These are phyloP conservation scores for Clarias fuscus DNA, from an alignment of 2,797 vertebrate genomes.

Conservation along the genomic window DNA sequence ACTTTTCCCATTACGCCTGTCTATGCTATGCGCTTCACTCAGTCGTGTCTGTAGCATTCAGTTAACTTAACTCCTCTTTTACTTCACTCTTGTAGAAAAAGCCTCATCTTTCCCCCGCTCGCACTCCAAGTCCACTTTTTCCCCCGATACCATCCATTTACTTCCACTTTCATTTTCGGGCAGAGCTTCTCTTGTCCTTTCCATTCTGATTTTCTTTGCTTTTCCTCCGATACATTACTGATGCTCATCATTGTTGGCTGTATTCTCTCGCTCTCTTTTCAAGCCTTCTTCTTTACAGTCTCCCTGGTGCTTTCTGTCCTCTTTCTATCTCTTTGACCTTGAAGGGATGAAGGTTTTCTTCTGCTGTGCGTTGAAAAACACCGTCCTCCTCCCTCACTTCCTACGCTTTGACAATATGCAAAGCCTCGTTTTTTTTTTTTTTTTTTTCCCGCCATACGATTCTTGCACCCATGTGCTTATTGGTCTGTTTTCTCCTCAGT, in stretches of 20 bases:
- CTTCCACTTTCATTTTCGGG: conserved; percentile 54
- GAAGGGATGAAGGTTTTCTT: conserved; percentile 73
- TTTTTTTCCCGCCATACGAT: conserved; percentile 68
- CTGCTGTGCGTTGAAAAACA: conserved; percentile 68
- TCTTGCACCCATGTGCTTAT: conserved; percentile 46
- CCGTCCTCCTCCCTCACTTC: conserved; percentile 55
- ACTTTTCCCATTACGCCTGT: conserved; percentile 66
- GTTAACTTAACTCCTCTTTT: conserved; percentile 58
- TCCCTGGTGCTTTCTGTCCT: conserved; percentile 46
- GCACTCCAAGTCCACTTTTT: conserved; percentile 38
- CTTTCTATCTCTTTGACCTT: conserved; percentile 71
- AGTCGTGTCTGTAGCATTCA: conserved; percentile 54
- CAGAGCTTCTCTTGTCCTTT: conserved; percentile 55
- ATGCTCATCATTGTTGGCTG: conserved; percentile 52
- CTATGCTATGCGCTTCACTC: conserved; percentile 64
- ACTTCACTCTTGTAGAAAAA: conserved; percentile 44
- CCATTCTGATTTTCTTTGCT: conserved; percentile 45
- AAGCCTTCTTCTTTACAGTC: conserved; percentile 37
- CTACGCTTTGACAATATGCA: conserved; percentile 68
- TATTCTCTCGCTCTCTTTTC: conserved; percentile 43
- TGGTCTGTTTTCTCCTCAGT: conserved; percentile 30
- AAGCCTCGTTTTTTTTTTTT: conserved; percentile 72
- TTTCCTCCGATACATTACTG: conserved; percentile 41
- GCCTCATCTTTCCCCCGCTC: conserved; percentile 48
- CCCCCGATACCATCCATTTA: conserved; percentile 48